These are phyloP conservation scores for Bathynomus jamesi DNA, from an alignment of 1,140 invertebrate species.

Conservation along the genomic window DNA sequence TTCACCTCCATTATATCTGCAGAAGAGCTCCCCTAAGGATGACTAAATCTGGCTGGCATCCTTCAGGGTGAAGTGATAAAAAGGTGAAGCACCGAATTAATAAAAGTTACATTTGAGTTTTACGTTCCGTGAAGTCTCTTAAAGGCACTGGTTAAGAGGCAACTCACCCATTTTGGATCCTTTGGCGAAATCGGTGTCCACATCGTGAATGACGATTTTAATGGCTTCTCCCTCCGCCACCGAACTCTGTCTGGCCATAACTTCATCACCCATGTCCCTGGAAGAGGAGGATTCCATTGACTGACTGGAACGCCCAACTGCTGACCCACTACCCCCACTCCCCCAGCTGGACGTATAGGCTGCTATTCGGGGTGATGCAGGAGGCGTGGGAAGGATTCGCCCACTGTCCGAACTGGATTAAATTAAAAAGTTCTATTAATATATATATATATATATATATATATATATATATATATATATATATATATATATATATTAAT, in stretches of 20 bases:
- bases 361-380: conserved; percentile 45
- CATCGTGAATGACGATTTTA: conserved; percentile 85
- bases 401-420: conserved; percentile 25
- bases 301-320: conserved; percentile 19
- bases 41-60: no score
- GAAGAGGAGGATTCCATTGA: conserved; percentile 25
- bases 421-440: not conserved
- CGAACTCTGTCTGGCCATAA: conserved; percentile 60
- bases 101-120: no score
- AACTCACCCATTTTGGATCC: conserved; percentile 39
- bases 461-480: no score
- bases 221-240: conserved; percentile 78
- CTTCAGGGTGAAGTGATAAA: no score
- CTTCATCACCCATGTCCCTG: conserved; percentile 20
- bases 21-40: no score
- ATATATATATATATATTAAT: no score
- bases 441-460: not conserved
- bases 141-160: not conserved
- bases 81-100: no score
- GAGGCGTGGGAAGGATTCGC: conserved; percentile 45
- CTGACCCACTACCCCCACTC: conserved; percentile 6
- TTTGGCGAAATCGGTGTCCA: conserved; percentile 55
- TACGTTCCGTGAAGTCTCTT: conserved; percentile 3
- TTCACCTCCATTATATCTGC: no score
- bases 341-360: conserved; percentile 14